Percentiles rank a stretch among this genome's conserved stretches.
These are phyloP conservation scores for Bubalus kerabau DNA, from an alignment of 2,113 vertebrate genomes.

Conservation along the genomic window DNA sequence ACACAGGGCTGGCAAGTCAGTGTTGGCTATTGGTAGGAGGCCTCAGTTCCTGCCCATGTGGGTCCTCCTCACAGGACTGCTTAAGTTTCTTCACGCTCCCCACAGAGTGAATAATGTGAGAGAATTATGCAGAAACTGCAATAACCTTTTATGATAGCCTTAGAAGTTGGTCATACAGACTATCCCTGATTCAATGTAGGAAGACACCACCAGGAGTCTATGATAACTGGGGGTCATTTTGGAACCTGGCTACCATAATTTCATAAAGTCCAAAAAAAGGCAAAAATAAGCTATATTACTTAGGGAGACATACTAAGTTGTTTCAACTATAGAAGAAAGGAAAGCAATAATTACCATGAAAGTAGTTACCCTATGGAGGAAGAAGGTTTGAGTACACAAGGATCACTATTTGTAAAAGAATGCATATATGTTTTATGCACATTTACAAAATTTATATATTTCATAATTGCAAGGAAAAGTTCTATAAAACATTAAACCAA, in stretches of 20 bases:
- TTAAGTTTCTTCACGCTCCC: background rate
- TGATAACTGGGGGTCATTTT: background rate
- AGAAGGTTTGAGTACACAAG: background rate
- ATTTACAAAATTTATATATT: background rate
- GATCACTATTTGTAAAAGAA: background rate
- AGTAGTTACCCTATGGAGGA: background rate
- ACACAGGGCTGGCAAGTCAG: background rate
- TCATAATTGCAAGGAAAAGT: background rate
- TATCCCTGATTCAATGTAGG: background rate
- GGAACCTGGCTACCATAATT: background rate
- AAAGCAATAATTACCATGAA: background rate
- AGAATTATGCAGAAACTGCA: background rate
- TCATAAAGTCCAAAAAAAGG: background rate
- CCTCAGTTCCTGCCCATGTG: background rate
- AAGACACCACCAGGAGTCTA: background rate
- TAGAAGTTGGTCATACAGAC: background rate
- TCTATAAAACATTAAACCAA: background rate
- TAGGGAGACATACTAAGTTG: background rate
- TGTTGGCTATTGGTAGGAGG: background rate
- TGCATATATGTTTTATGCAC: background rate
- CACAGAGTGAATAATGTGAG: background rate
- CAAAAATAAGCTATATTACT: background rate
- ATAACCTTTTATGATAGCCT: background rate
- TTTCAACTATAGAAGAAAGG: background rate
- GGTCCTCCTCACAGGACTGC: background rate